These are phyloP conservation scores for Etheostoma nigrum DNA, from an alignment of 2,797 vertebrate species.

Conservation along the genomic window DNA sequence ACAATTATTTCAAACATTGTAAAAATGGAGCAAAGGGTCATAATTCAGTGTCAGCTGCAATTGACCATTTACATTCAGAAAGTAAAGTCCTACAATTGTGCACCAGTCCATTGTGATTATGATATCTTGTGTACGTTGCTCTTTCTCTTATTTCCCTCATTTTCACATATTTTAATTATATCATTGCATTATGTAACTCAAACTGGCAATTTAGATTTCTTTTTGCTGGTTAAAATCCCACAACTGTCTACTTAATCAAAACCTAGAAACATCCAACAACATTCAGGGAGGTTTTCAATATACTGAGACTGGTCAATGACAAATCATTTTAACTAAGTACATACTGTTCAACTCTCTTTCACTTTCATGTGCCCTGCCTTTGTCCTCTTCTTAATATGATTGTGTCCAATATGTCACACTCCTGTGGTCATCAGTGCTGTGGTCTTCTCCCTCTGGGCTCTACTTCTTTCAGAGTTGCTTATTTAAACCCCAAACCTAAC, in stretches of 20 bases:
- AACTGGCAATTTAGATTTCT: not conserved
- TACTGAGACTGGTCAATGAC: not conserved
- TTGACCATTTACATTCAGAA: slow-evolving; percentile 42
- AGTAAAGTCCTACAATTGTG: slow-evolving; percentile 32
- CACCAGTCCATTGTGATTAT: slow-evolving; percentile 18
- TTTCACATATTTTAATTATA: slow-evolving; percentile 8
- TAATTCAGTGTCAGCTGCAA: slow-evolving; percentile 28
- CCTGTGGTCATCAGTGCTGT: slow-evolving; percentile 47
- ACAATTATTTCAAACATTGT: slow-evolving; percentile 20
- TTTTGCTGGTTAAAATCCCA: slow-evolving; percentile 13
- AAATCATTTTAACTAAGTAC: not conserved
- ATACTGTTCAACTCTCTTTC: slow-evolving; percentile 15
- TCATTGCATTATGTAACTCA: slow-evolving; percentile 3
- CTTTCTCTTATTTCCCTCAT: not conserved
- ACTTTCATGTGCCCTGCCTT: slow-evolving; percentile 32
- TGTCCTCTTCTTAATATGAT: slow-evolving; percentile 35
- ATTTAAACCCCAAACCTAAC: slow-evolving; percentile 68
- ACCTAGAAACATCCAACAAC: not conserved
- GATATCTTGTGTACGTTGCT: not conserved
- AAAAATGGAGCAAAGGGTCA: slow-evolving; percentile 35
- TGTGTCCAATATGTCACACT: slow-evolving; percentile 28
- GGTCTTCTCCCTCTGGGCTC: slow-evolving; percentile 52
- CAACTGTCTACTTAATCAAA: not conserved
- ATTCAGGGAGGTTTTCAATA: not conserved
- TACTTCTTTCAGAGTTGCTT: slow-evolving; percentile 60